Evolutionary conservation across 2,113 vertebrate genomes (phyloP).

Genomic region (Procapra przewalskii): DNA sequence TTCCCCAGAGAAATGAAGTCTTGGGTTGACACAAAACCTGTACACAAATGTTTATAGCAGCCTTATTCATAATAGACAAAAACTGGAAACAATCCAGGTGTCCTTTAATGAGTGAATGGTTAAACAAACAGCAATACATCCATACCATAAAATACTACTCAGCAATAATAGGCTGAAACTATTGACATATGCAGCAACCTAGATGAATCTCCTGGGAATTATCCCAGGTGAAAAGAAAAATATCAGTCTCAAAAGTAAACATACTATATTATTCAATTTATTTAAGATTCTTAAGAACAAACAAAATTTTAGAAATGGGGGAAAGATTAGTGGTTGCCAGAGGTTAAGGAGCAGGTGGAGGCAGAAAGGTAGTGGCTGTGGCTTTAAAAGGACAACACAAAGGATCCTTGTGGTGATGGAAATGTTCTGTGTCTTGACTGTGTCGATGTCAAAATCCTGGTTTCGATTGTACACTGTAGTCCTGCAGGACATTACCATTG

Average conservation of each 20-base stretch:
- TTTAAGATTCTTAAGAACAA: background rate
- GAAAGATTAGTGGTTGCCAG: background rate
- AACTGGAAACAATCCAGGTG: background rate
- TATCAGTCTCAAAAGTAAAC: background rate
- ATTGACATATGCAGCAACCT: background rate
- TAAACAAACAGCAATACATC: background rate
- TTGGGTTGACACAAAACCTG: background rate
- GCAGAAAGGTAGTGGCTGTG: background rate
- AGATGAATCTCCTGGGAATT: background rate
- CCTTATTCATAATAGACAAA: background rate
- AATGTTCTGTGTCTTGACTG: background rate
- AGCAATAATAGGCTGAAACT: background rate
- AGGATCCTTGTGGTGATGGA: background rate
- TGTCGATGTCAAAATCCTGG: background rate
- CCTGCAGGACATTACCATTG: background rate
- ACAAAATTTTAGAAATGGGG: background rate
- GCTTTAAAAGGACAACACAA: background rate
- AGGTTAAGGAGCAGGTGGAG: background rate
- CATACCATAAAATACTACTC: background rate
- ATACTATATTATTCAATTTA: background rate
- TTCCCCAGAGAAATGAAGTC: background rate
- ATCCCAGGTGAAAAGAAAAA: background rate
- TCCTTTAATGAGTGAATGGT: background rate
- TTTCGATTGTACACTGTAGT: background rate
- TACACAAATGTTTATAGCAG: background rate